phyloP scores from a whole-genome alignment of 2,888 invertebrate species.

The Tipula vernalis region DNA sequence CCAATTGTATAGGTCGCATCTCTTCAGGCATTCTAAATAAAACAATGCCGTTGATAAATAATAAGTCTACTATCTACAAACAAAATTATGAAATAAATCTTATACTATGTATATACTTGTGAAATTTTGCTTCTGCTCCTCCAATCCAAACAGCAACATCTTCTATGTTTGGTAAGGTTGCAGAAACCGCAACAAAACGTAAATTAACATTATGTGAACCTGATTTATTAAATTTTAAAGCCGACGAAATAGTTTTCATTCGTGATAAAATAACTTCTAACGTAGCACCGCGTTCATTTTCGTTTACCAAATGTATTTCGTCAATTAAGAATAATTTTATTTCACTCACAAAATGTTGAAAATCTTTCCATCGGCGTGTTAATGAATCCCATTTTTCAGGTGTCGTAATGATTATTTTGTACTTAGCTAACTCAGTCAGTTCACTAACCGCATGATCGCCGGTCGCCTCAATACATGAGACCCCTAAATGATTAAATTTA shows the following conservation, averaged over 20 bases:
- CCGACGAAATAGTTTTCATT: slow-evolving; percentile 53
- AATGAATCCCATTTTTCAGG: slow-evolving; percentile 79
- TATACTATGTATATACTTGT: background rate
- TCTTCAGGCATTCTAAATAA: slow-evolving; percentile 51
- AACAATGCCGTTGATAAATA: background rate
- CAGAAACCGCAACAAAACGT: slow-evolving; percentile 64
- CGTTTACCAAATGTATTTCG: slow-evolving; percentile 65
- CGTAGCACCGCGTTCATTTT: slow-evolving; percentile 56
- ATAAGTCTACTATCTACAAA: background rate
- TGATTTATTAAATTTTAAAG: slow-evolving; percentile 23
- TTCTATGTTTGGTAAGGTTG: slow-evolving; percentile 64
- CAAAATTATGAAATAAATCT: background rate
- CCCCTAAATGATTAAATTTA: slow-evolving; percentile 50
- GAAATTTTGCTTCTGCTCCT: slow-evolving; percentile 32
- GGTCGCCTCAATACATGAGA: slow-evolving; percentile 57
- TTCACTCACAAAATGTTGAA: slow-evolving; percentile 44
- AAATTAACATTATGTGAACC: background rate
- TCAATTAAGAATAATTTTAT: slow-evolving; percentile 60
- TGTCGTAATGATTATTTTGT: slow-evolving; percentile 61
- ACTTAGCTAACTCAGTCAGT: slow-evolving; percentile 37
- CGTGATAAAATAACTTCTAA: slow-evolving; percentile 67
- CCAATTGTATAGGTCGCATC: slow-evolving; percentile 59
- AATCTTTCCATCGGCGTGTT: slow-evolving; percentile 60
- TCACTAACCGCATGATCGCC: slow-evolving; percentile 61
- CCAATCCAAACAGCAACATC: slow-evolving; percentile 64